Evolutionary conservation across 2,113 vertebrate species (phyloP).

Genomic region (Triplophysa dalaica): DNA sequence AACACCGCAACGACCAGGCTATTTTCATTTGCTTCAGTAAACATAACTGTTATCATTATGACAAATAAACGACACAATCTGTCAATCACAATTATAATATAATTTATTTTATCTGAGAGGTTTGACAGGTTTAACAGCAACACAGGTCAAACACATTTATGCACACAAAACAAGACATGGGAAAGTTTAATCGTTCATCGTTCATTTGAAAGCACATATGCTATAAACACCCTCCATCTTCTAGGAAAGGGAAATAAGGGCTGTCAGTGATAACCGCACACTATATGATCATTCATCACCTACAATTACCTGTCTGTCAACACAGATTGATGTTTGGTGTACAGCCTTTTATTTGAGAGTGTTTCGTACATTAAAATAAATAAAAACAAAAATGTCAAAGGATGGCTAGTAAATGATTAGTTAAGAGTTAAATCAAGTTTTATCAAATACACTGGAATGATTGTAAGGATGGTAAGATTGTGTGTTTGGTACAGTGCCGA

Average conservation of each 20-base stretch:
- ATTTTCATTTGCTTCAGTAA: background rate
- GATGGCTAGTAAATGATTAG: background rate
- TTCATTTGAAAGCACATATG: conserved; percentile 52
- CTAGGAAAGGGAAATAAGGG: conserved; percentile 21
- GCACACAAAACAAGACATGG: conserved; percentile 43
- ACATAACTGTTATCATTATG: background rate
- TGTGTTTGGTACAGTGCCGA: background rate
- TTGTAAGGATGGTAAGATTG: background rate
- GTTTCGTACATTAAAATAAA: conserved; percentile 6
- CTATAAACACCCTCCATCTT: conserved; percentile 60
- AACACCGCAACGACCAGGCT: background rate
- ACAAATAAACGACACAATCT: background rate
- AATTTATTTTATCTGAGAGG: conserved; percentile 69
- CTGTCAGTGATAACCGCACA: conserved; percentile 12
- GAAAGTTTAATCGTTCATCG: conserved; percentile 49
- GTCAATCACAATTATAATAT: conserved; percentile 47
- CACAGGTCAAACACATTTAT: conserved; percentile 58
- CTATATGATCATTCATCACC: conserved; percentile 22
- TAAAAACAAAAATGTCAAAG: conserved; percentile 11
- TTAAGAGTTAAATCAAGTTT: background rate
- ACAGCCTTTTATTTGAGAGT: background rate
- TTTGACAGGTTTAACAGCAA: conserved; percentile 53
- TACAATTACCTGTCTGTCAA: conserved; percentile 24
- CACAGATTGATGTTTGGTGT: background rate
- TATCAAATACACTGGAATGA: conserved; percentile 14